A percentile compares a stretch with the other conserved stretches of the same genome.
Conservation (phyloP, 2,113 vertebrate genomes). For the Peromyscus leucopus region DNA sequence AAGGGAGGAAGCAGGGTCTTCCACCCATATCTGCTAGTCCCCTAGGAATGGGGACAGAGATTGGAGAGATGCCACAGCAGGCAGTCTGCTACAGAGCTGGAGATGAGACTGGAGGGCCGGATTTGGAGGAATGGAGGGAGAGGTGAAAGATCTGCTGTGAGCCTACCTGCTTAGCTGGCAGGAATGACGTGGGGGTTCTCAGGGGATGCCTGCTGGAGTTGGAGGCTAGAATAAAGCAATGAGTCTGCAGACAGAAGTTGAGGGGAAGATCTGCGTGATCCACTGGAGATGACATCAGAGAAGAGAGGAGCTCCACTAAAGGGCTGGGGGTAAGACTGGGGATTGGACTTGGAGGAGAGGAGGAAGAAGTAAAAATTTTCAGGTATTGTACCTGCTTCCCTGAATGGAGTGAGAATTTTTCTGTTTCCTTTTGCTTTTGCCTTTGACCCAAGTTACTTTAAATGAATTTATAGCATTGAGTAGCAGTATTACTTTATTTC, state of each 20-base stretch:
- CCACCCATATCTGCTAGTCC: not conserved
- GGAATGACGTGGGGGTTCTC: not conserved
- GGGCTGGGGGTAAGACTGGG: not conserved
- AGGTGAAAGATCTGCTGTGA: not conserved
- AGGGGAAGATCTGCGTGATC: not conserved
- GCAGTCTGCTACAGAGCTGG: not conserved
- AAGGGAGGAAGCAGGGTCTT: not conserved
- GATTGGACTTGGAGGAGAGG: not conserved
- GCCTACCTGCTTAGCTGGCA: not conserved
- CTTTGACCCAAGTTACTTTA: constrained; percentile 27
- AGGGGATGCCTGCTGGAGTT: not conserved
- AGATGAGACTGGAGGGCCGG: not conserved
- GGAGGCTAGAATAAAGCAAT: not conserved
- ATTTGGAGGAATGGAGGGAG: not conserved
- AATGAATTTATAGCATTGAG: not conserved
- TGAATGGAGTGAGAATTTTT: not conserved
- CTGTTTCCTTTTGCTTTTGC: not conserved
- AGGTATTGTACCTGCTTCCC: not conserved
- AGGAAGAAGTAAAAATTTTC: not conserved
- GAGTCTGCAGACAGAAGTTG: not conserved
- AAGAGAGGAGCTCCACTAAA: not conserved
- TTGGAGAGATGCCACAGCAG: not conserved
- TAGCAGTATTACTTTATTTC: not conserved
- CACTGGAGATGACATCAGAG: not conserved
- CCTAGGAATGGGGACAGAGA: not conserved